Evolutionary conservation across 2,797 vertebrate species (phyloP).

Genomic region (Falco berigora): DNA sequence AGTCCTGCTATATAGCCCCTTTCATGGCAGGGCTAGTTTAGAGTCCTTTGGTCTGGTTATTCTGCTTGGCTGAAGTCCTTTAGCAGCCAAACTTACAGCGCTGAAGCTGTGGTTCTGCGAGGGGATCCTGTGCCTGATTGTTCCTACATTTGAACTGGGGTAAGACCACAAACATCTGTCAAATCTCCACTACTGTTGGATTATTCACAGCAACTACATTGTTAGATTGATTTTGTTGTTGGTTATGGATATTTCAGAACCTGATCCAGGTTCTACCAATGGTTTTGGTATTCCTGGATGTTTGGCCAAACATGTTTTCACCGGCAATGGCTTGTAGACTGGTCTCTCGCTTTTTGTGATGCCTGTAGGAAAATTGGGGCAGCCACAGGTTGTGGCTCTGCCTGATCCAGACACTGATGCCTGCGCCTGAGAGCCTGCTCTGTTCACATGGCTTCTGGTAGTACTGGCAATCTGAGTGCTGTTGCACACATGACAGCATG

Average conservation of each 20-base stretch:
- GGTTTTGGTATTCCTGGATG: background rate
- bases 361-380: background rate
- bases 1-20: background rate
- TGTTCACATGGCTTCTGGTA: background rate
- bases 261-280: background rate
- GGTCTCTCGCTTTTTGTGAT: background rate
- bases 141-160: background rate
- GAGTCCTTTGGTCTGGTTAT: background rate
- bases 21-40: background rate
- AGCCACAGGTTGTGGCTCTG: background rate
- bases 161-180: background rate
- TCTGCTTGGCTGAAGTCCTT: background rate
- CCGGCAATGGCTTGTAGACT: background rate
- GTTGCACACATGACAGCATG: background rate
- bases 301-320: background rate
- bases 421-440: background rate
- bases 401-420: background rate
- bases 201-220: background rate
- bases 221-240: background rate
- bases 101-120: background rate
- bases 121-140: background rate
- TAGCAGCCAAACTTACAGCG: background rate
- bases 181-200: background rate
- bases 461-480: background rate
- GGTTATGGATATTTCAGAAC: background rate